Conservation (phyloP, 2,113 vertebrate genomes). For the Meles meles region DNA sequence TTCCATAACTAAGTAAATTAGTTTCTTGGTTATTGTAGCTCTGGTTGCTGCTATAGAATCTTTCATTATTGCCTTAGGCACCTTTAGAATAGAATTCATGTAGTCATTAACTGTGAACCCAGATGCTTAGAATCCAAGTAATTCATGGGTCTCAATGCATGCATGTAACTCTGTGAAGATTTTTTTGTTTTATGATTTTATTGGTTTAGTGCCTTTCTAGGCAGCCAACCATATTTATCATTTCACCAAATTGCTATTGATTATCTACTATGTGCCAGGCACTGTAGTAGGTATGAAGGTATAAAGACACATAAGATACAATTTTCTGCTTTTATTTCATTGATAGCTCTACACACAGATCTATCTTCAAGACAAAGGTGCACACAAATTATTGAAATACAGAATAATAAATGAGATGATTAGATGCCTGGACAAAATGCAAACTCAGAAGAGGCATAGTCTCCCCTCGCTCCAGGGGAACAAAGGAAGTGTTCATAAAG, state of each 20-base stretch:
- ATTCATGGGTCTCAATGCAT: neutral
- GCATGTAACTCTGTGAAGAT: neutral
- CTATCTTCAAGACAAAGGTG: neutral
- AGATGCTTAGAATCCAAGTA: neutral
- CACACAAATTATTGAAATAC: neutral
- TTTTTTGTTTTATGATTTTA: neutral
- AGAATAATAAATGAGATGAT: neutral
- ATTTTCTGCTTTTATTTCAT: neutral
- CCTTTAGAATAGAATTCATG: neutral
- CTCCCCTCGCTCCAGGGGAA: neutral
- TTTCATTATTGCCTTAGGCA: neutral
- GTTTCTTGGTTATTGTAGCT: constrained; percentile 38
- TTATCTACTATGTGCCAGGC: neutral
- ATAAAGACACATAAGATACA: neutral
- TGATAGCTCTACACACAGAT: neutral
- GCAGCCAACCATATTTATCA: neutral
- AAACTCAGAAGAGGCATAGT: neutral
- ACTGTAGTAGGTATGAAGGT: neutral
- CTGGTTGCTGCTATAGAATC: neutral
- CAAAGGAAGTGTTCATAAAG: neutral
- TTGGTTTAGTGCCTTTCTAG: neutral
- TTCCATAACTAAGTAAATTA: constrained; percentile 21
- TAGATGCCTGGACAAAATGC: neutral
- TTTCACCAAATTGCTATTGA: constrained; percentile 21
- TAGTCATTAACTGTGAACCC: neutral